Base-by-base conservation (phyloP, 2,797 vertebrate genomes). In the Tachyglossus aculeatus region DNA sequence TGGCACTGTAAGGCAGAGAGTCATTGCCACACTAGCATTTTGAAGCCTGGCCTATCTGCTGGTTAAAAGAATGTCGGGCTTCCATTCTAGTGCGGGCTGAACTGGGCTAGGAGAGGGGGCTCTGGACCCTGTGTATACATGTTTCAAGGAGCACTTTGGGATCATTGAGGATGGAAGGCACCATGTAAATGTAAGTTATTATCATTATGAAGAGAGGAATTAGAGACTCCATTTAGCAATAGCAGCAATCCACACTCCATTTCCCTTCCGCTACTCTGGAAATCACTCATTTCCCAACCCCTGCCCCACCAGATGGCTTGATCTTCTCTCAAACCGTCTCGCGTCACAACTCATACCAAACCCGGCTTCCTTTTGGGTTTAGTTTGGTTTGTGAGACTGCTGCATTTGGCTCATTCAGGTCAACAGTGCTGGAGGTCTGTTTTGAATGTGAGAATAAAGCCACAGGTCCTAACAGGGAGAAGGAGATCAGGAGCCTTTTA, bases 381-480 rank as follows among this genome's bases (percentile, higher is more conserved):
- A n/a, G n/a, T n/a, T n/a, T n/a, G n/a, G n/a, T n/a, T n/a, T n/a
- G n/a, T n/a, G n/a, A n/a, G n/a, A n/a, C n/a, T n/a, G n/a, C n/a
- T n/a, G n/a, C n/a, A n/a, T n/a, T n/a, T n/a, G n/a, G n/a, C n/a
- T n/a, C n/a, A n/a, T n/a, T n/a, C n/a, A n/a, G n/a, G n/a, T n/a
- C n/a, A n/a, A n/a, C n/a, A n/a, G n/a, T n/a, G n/a, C n/a, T n/a
- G n/a, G n/a, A n/a, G n/a, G n/a, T n/a, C n/a, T n/a, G n/a, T n/a
- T n/a, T n/a, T n/a, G n/a, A n/a, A n/a, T n/a, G n/a, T n/a, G n/a
- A n/a, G n/a, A n/a, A n/a, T n/a, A n/a, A n/a, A n/a, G n/a, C n/a
- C n/a, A n/a, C n/a, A n/a, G n/a, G n/a, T 38, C 38, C 78, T 71
- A 76, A 70, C 36, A 50, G 27, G 40, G 56, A 77, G 75, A 52